Evolutionary conservation across 92 coral and sea anemone genomes (phyloP).

Genomic region (Porites lobata): DNA sequence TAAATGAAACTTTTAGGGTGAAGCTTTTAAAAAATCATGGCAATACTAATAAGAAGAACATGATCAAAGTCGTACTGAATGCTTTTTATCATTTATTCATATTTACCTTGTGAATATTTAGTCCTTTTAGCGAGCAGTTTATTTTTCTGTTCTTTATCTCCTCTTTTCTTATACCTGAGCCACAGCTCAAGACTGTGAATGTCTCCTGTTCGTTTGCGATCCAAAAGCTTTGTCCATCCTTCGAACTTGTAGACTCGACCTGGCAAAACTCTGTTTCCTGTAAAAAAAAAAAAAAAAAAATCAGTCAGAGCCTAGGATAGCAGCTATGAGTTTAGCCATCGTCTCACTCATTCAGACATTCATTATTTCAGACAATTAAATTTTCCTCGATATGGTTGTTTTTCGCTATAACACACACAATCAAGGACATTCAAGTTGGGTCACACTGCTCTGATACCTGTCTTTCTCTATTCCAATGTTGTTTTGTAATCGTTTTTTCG

Average conservation of each 20-base stretch:
- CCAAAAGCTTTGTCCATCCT: slow-evolving; percentile 86
- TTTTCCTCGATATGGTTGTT: too few species aligned
- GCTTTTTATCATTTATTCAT: not conserved
- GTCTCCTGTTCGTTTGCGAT: slow-evolving; percentile 74
- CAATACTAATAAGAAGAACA: too few species aligned
- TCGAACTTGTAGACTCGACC: slow-evolving; percentile 74
- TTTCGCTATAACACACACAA: too few species aligned
- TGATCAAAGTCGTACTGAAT: not conserved
- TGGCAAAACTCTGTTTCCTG: slow-evolving; percentile 80
- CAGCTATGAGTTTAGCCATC: too few species aligned
- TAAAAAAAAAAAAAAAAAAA: not conserved
- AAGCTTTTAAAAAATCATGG: too few species aligned
- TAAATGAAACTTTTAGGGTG: too few species aligned
- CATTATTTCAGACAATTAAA: too few species aligned
- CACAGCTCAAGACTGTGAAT: slow-evolving; percentile 86
- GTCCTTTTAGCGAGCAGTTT: slow-evolving; percentile 69
- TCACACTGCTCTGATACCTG: too few species aligned
- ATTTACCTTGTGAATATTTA: slow-evolving; percentile 66
- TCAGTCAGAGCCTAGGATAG: not conserved
- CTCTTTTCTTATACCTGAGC: slow-evolving; percentile 79
- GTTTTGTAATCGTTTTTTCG: too few species aligned
- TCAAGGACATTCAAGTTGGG: too few species aligned
- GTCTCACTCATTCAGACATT: too few species aligned
- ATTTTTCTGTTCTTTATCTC: slow-evolving; percentile 49
- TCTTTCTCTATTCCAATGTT: too few species aligned